Conservation (phyloP, 2,113 vertebrate species). For the Callorhinus ursinus region DNA sequence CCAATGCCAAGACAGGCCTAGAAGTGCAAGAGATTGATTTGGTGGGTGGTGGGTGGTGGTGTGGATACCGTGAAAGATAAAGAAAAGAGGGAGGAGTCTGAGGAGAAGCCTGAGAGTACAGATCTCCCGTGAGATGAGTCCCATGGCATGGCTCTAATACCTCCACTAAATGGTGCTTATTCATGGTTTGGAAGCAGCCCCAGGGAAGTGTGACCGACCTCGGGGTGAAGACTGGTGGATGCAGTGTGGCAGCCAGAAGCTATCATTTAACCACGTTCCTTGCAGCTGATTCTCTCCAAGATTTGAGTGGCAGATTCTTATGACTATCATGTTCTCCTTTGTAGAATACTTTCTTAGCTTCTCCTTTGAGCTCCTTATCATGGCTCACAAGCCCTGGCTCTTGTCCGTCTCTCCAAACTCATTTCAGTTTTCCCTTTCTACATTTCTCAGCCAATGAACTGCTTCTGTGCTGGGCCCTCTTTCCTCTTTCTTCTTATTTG, state of each 20-base stretch:
- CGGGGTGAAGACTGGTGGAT: not conserved
- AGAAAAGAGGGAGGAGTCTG: not conserved
- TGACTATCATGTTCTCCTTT: not conserved
- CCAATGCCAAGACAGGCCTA: not conserved
- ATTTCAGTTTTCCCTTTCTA: not conserved
- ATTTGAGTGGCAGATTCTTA: not conserved
- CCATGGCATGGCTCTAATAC: not conserved
- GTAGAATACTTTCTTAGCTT: not conserved
- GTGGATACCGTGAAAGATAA: not conserved
- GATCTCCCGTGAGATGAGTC: not conserved
- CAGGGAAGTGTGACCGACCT: not conserved
- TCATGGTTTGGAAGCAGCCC: not conserved
- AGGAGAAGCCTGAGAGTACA: not conserved
- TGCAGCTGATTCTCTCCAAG: not conserved
- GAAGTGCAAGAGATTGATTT: not conserved
- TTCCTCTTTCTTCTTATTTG: not conserved
- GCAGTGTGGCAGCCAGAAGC: not conserved
- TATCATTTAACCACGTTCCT: not conserved
- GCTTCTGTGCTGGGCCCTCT: not conserved
- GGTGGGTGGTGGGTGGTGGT: not conserved
- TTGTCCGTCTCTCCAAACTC: not conserved
- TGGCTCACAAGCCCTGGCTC: not conserved
- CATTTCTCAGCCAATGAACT: not conserved
- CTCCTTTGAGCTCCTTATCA: not conserved
- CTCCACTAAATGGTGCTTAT: not conserved